Base-by-base conservation (phyloP, 92 coral and sea anemone genomes). In the Siderastrea radians region DNA sequence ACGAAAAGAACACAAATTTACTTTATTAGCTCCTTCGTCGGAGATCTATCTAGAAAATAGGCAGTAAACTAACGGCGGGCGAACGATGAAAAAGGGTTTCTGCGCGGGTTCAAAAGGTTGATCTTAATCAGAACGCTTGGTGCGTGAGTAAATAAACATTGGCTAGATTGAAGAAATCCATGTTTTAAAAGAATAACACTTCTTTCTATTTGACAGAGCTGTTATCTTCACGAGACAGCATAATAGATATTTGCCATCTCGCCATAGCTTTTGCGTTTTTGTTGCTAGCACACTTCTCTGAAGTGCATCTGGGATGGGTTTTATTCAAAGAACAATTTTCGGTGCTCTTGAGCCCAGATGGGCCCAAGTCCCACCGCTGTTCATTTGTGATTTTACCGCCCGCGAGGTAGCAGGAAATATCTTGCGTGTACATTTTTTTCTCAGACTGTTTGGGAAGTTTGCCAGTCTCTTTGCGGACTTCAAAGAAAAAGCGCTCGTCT, bases 81-180 rank as follows among this genome's bases (percentile, higher is more conserved):
- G 75, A 43, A 46, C 61, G 81, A 70, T 70, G 86, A 88, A 88
- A 80, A 89, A 84, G 47, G 49, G 46, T 43, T 68, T 44, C n/a
- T 10, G 15, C 2, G 13, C 73, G 81, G 63, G 95, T 80, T 92
- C 95, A 86, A 89, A 81, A 89, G 95, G 93, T 89, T 84, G 95
- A 92, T 92, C 61, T 55, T 74, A 75, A 92, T 92, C 95, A 57
- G 3, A 43, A 58, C 7, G 58, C 87, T 59, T 49, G 80, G 63
- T 13, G 53, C 72, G 80, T 61, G 68, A 48, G 50, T 74, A 84
- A 84, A 84, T 62, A 84, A 84, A 84, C 87, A 84, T 74, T 84
- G 73, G 49, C 69, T 74, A 52, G 80, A 84, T 84, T 84, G 87
- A 84, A 84, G 68, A 74, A 84, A 52, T 51, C 55, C 87, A 65